Base-by-base conservation (phyloP, 2,797 vertebrate genomes). In the Chlorospingus flavigularis region DNA sequence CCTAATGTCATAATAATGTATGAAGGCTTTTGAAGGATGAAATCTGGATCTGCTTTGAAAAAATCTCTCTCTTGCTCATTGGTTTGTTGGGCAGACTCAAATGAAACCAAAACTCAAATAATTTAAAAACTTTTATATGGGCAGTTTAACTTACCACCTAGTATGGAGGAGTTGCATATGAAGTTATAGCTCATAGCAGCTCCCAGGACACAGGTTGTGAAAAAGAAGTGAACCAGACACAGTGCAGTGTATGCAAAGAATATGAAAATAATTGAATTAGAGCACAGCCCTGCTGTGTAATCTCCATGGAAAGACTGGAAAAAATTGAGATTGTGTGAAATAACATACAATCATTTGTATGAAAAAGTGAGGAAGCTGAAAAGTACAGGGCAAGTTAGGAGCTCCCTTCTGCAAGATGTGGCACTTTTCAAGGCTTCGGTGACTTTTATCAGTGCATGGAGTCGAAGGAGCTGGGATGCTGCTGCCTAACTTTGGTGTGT, bases 41-140 rank as follows among this genome's bases (percentile, higher is more conserved):
- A 91, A 95, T 96, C 92, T 97, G 94, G 83, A 94, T 95, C 43
- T 90, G 61, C 63, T 92, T 95, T 95, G 86, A 75, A 91, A 95
- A 94, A 78, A 24, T 47, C 42, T 83, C 66, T 70, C 62, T 88
- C 37, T 88, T 70, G 70, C 77, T 60, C 6, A 2, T 35, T 92
- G 70, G 78, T 35, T 94, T 81, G 65, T 53, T 82, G 62, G 60
- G 86, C 31, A 76, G 67, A 70, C 14, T 81, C 18, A 94, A 95
- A 73, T 55, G 75, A 93, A 95, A 45, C 37, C 73, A 89, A 94
- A 94, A 94, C 51, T 88, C 70, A 92, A 94, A 58, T 79, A 61
- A 85, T 91, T 82, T 51, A 62, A 28, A 19, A 74, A 42, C 33
- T 86, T 94, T 95, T 66, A 47, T 75, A 86, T 31, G 75, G 24